These are phyloP conservation scores for Gracilinanus agilis DNA, from an alignment of 2,113 vertebrate species.

Conservation along the genomic window DNA sequence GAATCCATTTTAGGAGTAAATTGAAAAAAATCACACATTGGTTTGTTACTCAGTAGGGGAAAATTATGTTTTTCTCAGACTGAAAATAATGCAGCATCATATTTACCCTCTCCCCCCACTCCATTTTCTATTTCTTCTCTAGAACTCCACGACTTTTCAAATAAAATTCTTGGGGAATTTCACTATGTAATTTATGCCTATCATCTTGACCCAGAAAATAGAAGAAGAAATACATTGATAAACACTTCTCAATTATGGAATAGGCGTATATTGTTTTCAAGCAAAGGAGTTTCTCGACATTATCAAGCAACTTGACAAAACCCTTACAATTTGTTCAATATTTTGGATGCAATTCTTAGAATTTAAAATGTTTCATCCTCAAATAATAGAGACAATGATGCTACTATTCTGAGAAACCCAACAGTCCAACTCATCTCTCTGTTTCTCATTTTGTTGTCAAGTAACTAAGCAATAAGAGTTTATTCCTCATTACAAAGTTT, in stretches of 20 bases:
- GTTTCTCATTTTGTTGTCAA: neutral
- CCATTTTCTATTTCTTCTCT: neutral
- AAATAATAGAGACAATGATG: neutral
- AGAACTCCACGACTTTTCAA: neutral
- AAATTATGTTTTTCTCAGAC: neutral
- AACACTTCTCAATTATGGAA: constrained; percentile 36
- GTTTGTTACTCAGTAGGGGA: neutral
- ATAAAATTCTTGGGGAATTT: neutral
- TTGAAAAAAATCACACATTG: neutral
- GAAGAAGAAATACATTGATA: constrained; percentile 5
- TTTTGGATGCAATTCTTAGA: constrained; percentile 16
- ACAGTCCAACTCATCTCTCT: neutral
- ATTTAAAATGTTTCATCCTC: constrained; percentile 23
- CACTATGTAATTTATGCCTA: neutral
- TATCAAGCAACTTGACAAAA: constrained; percentile 38
- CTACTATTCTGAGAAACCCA: neutral
- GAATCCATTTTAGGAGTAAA: neutral
- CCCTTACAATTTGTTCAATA: neutral
- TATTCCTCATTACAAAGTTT: neutral
- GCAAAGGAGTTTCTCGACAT: neutral
- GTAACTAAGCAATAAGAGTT: neutral
- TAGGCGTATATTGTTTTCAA: neutral
- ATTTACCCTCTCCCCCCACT: neutral
- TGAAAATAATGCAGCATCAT: neutral
- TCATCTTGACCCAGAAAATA: neutral